These are phyloP conservation scores for Lagenorhynchus albirostris DNA, from an alignment of 2,113 vertebrate genomes.

Conservation along the genomic window DNA sequence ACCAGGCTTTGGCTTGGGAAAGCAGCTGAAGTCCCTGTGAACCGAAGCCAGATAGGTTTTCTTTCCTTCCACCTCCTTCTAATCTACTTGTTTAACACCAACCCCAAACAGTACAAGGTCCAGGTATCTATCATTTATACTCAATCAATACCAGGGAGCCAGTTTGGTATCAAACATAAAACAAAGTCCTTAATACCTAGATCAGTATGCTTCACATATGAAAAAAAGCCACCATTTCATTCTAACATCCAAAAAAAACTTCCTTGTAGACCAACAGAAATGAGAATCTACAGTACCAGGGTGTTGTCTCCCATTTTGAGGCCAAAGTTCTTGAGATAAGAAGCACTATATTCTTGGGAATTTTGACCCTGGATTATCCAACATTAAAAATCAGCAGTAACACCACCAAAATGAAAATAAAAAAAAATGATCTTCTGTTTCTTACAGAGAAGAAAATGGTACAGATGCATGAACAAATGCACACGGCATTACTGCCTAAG, in stretches of 20 bases:
- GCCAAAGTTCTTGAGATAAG: conserved; percentile 24
- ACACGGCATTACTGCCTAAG: not conserved
- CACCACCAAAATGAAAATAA: not conserved
- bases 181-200: conserved; percentile 5
- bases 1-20: not conserved
- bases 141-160: not conserved
- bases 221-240: not conserved
- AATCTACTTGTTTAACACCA: not conserved
- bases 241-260: not conserved
- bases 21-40: not conserved
- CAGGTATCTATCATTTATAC: not conserved
- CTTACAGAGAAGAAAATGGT: not conserved
- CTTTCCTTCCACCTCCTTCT: not conserved
- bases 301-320: not conserved
- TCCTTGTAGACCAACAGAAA: not conserved
- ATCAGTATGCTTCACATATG: not conserved
- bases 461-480: fast-evolving
- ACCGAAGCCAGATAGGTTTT: not conserved
- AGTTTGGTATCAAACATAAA: conserved; percentile 1
- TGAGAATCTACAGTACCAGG: not conserved
- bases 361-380: conserved; percentile 8
- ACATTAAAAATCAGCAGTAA: conserved; percentile 8
- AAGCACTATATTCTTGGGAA: not conserved
- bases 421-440: not conserved
- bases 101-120: not conserved